Conservation (phyloP, 1,140 invertebrate species). For the Choristoneura fumiferana region DNA sequence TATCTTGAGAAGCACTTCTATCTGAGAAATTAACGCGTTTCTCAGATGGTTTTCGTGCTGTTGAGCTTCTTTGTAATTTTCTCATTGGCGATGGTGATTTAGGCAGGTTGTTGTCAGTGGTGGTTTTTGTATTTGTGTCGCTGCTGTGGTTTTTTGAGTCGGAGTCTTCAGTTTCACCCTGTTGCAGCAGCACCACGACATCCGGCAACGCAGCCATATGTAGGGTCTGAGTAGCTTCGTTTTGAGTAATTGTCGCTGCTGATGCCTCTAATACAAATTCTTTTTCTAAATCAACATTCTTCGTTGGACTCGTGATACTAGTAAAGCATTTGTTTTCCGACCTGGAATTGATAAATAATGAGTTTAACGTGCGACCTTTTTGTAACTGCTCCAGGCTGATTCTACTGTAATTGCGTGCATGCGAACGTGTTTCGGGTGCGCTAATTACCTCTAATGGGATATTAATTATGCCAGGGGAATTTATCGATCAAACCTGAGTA, state of each 20-base stretch:
- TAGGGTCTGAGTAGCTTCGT: conserved; percentile 37
- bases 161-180: conserved; percentile 43
- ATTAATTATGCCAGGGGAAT: conserved; percentile 7
- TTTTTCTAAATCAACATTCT: conserved; percentile 54
- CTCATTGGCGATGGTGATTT: conserved; percentile 31
- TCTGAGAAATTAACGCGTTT: conserved; percentile 73
- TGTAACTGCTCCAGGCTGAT: neutral
- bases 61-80: conserved; percentile 63
- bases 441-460: conserved; percentile 1
- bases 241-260: conserved; percentile 38
- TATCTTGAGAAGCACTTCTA: conserved; percentile 79
- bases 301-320: conserved; percentile 36
- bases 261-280: conserved; percentile 48
- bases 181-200: conserved; percentile 45
- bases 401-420: conserved; percentile 1
- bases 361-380: neutral
- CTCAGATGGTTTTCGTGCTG: conserved; percentile 60
- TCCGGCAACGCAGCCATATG: conserved; percentile 47
- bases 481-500: conserved; percentile 77
- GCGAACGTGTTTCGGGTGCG: conserved; percentile 4
- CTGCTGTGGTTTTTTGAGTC: conserved; percentile 49
- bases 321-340: conserved; percentile 80
- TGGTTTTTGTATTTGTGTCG: conserved; percentile 40
- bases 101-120: conserved; percentile 29
- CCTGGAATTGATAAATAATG: conserved; percentile 36